These are phyloP conservation scores for Bhutanitis thaidina DNA, from an alignment of 2,888 invertebrate species.

Conservation along the genomic window DNA sequence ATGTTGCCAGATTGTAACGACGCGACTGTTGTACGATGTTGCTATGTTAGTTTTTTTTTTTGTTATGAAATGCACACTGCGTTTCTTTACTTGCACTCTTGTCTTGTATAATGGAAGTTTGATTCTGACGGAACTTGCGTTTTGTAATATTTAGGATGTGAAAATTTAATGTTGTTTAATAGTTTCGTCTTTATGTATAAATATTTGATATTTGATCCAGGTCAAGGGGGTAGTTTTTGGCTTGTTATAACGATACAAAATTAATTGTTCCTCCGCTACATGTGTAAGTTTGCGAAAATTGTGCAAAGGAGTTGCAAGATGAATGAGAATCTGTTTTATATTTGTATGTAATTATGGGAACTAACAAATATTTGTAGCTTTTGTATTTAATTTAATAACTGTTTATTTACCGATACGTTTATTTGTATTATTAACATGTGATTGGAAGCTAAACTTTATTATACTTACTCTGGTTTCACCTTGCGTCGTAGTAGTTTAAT, in stretches of 20 bases:
- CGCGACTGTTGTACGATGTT: neutral
- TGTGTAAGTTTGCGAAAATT: neutral
- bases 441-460: neutral
- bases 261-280: neutral
- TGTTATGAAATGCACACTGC: conserved; percentile 4
- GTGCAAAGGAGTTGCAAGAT: neutral
- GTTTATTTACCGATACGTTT: neutral
- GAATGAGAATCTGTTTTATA: conserved; percentile 7
- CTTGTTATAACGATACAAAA: neutral
- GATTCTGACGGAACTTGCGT: neutral
- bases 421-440: neutral
- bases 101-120: neutral
- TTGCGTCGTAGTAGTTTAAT: neutral
- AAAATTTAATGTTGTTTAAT: neutral
- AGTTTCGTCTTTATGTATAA: neutral
- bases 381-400: neutral
- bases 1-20: conserved; percentile 7
- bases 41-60: conserved; percentile 7
- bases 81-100: neutral
- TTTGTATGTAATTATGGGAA: neutral
- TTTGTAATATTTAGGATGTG: neutral
- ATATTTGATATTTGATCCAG: neutral
- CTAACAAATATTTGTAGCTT: conserved; percentile 5
- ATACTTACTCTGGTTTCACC: neutral
- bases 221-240: neutral